Percentiles rank a stretch among this genome's conserved stretches.
Evolutionary conservation across 2,888 invertebrate species (phyloP).

Genomic region (Galeruca laticollis): DNA sequence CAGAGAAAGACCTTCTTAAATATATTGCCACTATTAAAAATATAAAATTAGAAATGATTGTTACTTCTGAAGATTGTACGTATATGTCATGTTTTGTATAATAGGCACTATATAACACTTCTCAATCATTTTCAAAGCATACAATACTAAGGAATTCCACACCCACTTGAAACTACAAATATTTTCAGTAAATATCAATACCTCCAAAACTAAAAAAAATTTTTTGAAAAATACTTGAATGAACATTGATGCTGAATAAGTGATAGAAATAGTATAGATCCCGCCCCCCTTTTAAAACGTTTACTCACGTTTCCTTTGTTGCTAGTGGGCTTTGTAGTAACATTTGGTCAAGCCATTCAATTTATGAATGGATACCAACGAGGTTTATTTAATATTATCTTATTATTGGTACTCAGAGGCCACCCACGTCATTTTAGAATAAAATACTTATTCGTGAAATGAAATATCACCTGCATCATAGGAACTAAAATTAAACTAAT

Average conservation of each 20-base stretch:
- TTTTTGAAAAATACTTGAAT: slow-evolving; percentile 9
- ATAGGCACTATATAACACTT: neutral
- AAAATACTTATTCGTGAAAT: neutral
- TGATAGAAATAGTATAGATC: slow-evolving; percentile 34
- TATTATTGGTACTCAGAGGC: slow-evolving; percentile 16
- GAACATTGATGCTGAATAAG: slow-evolving; percentile 12
- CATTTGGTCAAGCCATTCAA: slow-evolving; percentile 16
- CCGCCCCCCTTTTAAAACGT: slow-evolving; percentile 32
- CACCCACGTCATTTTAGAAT: slow-evolving; percentile 33
- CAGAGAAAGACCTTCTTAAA: neutral
- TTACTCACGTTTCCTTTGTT: slow-evolving; percentile 39
- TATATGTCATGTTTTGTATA: neutral
- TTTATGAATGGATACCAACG: slow-evolving; percentile 1
- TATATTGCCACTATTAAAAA: neutral
- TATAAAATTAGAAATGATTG: neutral
- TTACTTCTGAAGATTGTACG: neutral
- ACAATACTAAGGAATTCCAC: slow-evolving; percentile 21
- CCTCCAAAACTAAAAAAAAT: slow-evolving; percentile 14
- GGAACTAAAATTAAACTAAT: no score
- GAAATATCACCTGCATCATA: no score
- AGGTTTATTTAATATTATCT: slow-evolving; percentile 11
- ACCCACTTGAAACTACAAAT: slow-evolving; percentile 30
- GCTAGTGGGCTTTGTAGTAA: slow-evolving; percentile 18
- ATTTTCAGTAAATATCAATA: slow-evolving; percentile 11
- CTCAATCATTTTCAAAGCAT: slow-evolving; percentile 17